These are phyloP conservation scores for Dicranocentrus wangi DNA, from an alignment of 2,888 invertebrate species.

Conservation along the genomic window DNA sequence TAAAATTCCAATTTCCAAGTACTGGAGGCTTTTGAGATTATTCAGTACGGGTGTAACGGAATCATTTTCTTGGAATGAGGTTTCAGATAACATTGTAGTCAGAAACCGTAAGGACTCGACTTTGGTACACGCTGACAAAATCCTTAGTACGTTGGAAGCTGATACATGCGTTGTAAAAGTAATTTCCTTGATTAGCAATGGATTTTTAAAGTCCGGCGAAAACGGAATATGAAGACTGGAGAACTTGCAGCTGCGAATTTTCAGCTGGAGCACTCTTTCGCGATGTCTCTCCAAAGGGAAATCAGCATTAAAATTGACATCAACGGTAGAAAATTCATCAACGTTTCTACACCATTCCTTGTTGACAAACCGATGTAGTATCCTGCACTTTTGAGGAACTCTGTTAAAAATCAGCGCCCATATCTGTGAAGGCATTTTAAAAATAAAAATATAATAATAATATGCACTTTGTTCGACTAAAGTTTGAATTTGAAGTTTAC, in stretches of 20 bases:
- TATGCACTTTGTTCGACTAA: neutral
- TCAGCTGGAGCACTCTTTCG: conserved; percentile 42
- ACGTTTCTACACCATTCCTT: conserved; percentile 67
- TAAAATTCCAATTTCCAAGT: conserved; percentile 68
- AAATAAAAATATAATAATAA: no score
- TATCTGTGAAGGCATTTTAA: no score
- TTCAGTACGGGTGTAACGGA: conserved; percentile 37
- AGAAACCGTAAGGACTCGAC: conserved; percentile 63
- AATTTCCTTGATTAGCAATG: conserved; percentile 60
- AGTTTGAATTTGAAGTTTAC: neutral
- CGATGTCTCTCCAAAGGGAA: conserved; percentile 11
- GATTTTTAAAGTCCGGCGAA: conserved; percentile 47
- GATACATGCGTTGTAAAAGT: conserved; percentile 60
- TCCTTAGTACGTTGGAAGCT: conserved; percentile 39
- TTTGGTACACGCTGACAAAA: conserved; percentile 58
- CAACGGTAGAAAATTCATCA: conserved; percentile 64
- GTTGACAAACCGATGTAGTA: conserved; percentile 58
- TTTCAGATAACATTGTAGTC: conserved; percentile 61
- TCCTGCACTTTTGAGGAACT: conserved; percentile 60
- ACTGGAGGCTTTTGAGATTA: conserved; percentile 61
- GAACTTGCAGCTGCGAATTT: conserved; percentile 60
- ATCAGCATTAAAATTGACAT: conserved; percentile 44
- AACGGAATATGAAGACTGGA: conserved; percentile 43
- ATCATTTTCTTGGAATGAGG: conserved; percentile 45
- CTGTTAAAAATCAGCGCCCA: conserved; percentile 65